Evolutionary conservation across 2,888 invertebrate genomes (phyloP).

Genomic region (Mythimna impura): DNA sequence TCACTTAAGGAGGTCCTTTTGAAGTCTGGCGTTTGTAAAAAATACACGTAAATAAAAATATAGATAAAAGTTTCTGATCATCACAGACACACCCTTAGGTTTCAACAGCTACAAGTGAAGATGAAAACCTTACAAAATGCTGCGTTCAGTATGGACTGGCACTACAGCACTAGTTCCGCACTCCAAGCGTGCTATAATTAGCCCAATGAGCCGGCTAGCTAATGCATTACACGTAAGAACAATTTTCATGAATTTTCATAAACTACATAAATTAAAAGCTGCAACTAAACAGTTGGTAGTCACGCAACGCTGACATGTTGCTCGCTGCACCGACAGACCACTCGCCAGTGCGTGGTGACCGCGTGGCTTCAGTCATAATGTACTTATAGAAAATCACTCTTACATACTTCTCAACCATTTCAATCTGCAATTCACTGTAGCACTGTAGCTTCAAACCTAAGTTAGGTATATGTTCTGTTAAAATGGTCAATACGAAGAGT

Average conservation of each 20-base stretch:
- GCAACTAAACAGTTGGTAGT: constrained; percentile 8
- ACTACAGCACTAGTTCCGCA: not conserved
- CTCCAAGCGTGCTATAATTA: constrained; percentile 9
- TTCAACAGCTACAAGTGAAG: not conserved
- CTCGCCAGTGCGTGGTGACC: not conserved
- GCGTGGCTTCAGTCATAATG: not conserved
- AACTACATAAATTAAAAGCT: constrained; percentile 16
- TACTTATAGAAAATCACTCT: not conserved
- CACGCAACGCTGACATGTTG: constrained; percentile 34
- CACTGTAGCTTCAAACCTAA: not conserved
- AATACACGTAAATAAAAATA: not conserved
- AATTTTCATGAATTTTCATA: constrained; percentile 48
- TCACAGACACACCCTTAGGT: not conserved
- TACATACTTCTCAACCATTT: not conserved
- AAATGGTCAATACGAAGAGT: not conserved
- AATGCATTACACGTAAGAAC: constrained; percentile 28
- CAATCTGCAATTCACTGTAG: not conserved
- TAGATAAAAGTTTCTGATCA: not conserved
- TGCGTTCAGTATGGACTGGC: not conserved
- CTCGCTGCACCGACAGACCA: not conserved
- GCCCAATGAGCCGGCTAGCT: constrained; percentile 17
- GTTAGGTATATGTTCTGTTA: not conserved
- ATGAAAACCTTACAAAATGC: too few relatives aligned
- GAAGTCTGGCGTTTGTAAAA: not conserved
- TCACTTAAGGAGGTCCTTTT: not conserved